phyloP scores from a whole-genome alignment of 2,888 invertebrate genomes.

The Eurytoma californica region DNA sequence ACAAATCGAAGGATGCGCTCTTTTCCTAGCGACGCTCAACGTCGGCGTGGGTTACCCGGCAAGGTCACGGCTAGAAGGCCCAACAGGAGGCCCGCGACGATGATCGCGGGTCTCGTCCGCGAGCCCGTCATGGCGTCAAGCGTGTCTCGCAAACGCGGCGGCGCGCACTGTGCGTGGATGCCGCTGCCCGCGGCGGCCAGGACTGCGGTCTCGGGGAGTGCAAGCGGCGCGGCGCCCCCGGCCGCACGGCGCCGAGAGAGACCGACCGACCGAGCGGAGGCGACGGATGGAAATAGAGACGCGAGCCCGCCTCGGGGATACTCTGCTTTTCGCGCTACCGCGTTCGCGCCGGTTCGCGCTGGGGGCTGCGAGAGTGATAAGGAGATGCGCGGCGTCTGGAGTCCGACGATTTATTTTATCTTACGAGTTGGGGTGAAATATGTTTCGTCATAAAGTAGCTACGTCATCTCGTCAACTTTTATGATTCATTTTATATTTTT shows the following conservation, averaged over 20 bases:
- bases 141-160: slow-evolving; percentile 75
- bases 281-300: neutral
- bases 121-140: slow-evolving; percentile 76
- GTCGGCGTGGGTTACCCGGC: slow-evolving; percentile 76
- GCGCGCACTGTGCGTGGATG: slow-evolving; percentile 26
- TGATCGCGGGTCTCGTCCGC: slow-evolving; percentile 77
- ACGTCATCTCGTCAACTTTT: too few relatives aligned
- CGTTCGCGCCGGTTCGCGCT: too few relatives aligned
- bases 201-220: slow-evolving; percentile 64
- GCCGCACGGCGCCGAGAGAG: neutral
- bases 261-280: neutral
- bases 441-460: too few relatives aligned
- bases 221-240: slow-evolving; percentile 34
- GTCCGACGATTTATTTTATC: too few relatives aligned
- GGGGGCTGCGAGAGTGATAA: too few relatives aligned
- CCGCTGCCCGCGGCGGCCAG: slow-evolving; percentile 64
- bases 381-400: too few relatives aligned
- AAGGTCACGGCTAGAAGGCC: slow-evolving; percentile 77
- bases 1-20: neutral
- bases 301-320: too few relatives aligned
- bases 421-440: too few relatives aligned
- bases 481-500: too few relatives aligned
- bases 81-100: slow-evolving; percentile 77
- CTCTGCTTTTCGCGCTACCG: too few relatives aligned
- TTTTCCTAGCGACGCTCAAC: neutral